phyloP scores from a whole-genome alignment of 2,797 vertebrate genomes.

The Sebastolobus altivelis region DNA sequence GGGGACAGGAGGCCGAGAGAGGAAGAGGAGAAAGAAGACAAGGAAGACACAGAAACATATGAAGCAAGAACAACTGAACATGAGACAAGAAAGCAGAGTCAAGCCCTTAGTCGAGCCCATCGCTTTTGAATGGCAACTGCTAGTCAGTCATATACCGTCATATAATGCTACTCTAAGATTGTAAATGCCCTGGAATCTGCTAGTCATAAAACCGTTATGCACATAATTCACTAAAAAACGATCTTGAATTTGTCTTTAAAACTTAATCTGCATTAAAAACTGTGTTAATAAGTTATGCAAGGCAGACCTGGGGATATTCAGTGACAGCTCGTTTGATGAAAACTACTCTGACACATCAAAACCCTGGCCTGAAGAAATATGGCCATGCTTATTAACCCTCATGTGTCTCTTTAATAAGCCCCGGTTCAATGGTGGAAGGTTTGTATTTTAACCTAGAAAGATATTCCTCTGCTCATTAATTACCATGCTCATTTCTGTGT shows the following conservation, averaged over 20 bases:
- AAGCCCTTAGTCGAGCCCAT: constrained; percentile 60
- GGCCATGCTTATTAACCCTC: background rate
- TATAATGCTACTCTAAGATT: constrained; percentile 1
- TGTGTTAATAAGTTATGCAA: constrained; percentile 1
- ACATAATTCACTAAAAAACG: background rate
- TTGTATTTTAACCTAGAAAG: background rate
- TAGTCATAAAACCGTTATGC: background rate
- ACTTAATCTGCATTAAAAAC: constrained; percentile 8
- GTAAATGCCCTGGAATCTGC: background rate
- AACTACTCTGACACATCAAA: constrained; percentile 18
- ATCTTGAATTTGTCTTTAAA: constrained; percentile 27
- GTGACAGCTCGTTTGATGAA: constrained; percentile 16
- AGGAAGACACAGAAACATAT: constrained; percentile 81
- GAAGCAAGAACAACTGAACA: constrained; percentile 82
- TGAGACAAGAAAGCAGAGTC: constrained; percentile 70
- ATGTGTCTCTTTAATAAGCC: background rate
- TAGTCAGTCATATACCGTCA: background rate
- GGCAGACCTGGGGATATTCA: constrained; percentile 9
- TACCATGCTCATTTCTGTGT: background rate
- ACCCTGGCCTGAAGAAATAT: constrained; percentile 10
- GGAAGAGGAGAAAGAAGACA: constrained; percentile 73
- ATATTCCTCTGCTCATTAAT: background rate
- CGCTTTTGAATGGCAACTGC: constrained; percentile 27
- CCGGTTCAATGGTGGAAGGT: background rate
- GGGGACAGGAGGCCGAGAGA: constrained; percentile 69